These are phyloP conservation scores for Azorinus chamasolen DNA, from an alignment of 2,888 invertebrate species.

Conservation along the genomic window DNA sequence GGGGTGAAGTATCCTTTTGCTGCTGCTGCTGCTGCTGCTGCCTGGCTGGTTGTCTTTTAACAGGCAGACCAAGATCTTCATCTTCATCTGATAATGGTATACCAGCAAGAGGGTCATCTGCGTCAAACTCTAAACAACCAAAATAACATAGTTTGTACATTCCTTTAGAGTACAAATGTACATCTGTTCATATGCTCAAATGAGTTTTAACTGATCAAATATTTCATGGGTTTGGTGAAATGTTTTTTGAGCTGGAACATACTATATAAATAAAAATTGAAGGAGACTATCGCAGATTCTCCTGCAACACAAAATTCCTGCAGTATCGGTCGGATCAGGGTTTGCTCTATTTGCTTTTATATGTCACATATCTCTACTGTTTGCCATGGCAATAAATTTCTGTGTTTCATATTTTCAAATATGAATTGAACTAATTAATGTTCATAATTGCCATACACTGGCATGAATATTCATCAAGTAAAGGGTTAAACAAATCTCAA, in stretches of 20 bases:
- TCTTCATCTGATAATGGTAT: slow-evolving; percentile 78
- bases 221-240: neutral
- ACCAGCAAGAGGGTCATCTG: slow-evolving; percentile 83
- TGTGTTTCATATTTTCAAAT: too few species aligned
- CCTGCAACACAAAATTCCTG: too few species aligned
- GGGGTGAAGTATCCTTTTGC: slow-evolving; percentile 30
- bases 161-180: neutral
- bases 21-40: slow-evolving; percentile 38
- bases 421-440: too few species aligned
- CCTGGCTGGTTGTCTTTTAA: slow-evolving; percentile 43
- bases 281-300: too few species aligned
- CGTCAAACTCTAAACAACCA: slow-evolving; percentile 78
- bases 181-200: neutral
- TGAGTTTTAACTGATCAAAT: neutral
- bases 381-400: too few species aligned
- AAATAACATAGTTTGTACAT: neutral
- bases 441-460: too few species aligned
- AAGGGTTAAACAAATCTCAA: too few species aligned
- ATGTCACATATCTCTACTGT: too few species aligned
- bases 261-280: neutral
- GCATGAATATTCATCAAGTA: too few species aligned
- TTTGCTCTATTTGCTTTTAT: too few species aligned
- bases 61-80: slow-evolving; percentile 67
- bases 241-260: neutral
- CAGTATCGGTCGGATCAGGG: too few species aligned